Percentiles rank a stretch among this genome's conserved stretches.
Evolutionary conservation across 2,888 invertebrate species (phyloP).

Genomic region (Gymnosoma rotundatum): DNA sequence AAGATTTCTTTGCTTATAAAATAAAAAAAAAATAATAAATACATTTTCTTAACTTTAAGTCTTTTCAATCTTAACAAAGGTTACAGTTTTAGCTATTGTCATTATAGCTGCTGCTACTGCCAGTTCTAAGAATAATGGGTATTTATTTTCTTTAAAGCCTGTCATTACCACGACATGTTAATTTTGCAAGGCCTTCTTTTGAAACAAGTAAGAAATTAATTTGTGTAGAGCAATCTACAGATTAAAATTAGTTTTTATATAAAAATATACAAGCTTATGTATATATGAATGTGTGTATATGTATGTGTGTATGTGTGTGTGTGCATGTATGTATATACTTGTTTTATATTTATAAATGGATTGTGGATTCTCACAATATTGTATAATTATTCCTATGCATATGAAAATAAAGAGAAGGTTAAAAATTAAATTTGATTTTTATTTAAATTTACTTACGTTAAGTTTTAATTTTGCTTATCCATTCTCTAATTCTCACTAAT

Average conservation of each 20-base stretch:
- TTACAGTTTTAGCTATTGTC: constrained; percentile 28
- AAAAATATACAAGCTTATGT: too few relatives aligned
- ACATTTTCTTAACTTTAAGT: neutral
- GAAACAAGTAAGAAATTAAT: constrained; percentile 63
- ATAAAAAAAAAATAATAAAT: too few relatives aligned
- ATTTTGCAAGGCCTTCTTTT: constrained; percentile 58
- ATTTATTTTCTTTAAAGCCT: constrained; percentile 51
- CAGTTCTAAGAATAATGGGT: constrained; percentile 41
- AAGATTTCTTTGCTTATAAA: neutral
- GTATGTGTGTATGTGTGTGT: neutral
- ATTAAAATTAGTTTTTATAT: constrained; percentile 20
- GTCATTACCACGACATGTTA: constrained; percentile 65
- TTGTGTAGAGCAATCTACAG: constrained; percentile 49
- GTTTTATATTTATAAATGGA: too few relatives aligned
- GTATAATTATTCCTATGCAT: constrained; percentile 46
- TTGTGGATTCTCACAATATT: constrained; percentile 40
- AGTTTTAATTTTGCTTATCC: too few relatives aligned
- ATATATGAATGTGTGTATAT: too few relatives aligned
- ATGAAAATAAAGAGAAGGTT: constrained; percentile 30
- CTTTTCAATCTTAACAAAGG: constrained; percentile 48
- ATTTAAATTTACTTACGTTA: too few relatives aligned
- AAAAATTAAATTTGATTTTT: neutral
- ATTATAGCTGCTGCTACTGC: constrained; percentile 21
- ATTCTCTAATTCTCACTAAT: too few relatives aligned
- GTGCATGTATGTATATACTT: neutral